A percentile compares a stretch with the other conserved stretches of the same genome.
Conservation (phyloP, 2,113 vertebrate species). For the Xiphorhynchus elegans region DNA sequence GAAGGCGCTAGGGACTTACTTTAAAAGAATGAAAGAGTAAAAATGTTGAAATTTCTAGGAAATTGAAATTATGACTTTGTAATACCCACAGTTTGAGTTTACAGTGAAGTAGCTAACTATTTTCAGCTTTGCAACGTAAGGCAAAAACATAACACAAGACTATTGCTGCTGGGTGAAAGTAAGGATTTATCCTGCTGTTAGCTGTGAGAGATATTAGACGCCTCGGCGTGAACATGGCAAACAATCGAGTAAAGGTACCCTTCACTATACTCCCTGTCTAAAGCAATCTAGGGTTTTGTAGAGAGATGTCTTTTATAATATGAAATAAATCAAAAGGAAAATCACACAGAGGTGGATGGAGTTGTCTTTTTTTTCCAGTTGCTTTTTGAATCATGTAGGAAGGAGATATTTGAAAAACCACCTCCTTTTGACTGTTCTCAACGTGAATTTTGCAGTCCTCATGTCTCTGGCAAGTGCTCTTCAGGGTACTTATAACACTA, state of each 20-base stretch:
- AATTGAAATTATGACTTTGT: background rate
- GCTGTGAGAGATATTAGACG: background rate
- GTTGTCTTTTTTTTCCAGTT: background rate
- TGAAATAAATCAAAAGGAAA: background rate
- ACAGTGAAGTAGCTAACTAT: background rate
- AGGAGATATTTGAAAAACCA: background rate
- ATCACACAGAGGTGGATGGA: background rate
- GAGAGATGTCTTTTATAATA: background rate
- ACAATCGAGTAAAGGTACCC: background rate
- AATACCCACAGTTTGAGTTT: background rate
- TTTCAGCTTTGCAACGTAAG: background rate
- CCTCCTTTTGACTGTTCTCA: background rate
- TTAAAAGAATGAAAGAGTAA: background rate
- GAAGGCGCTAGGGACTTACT: background rate
- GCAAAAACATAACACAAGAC: background rate
- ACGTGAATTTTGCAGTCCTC: background rate
- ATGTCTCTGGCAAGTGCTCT: background rate
- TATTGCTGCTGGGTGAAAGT: background rate
- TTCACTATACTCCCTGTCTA: background rate
- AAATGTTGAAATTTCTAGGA: background rate
- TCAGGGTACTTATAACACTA: background rate
- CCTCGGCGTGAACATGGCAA: background rate
- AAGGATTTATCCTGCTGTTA: background rate
- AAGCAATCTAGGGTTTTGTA: background rate
- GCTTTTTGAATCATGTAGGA: background rate